These are phyloP conservation scores for Eilema griseolum DNA, from an alignment of 2,888 invertebrate species.

Conservation along the genomic window DNA sequence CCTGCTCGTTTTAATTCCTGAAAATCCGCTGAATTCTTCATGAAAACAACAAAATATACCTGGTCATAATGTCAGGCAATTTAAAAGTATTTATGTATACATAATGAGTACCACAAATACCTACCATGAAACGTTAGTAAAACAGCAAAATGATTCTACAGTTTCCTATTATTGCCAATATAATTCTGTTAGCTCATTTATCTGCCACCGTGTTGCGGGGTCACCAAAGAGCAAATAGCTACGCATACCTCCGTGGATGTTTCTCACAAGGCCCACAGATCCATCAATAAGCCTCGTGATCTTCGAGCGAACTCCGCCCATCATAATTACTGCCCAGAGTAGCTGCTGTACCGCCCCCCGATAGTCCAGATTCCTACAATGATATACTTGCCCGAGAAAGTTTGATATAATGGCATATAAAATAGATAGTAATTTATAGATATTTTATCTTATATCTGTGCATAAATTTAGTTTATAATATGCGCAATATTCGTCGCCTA, in stretches of 20 bases:
- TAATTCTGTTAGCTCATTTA: too few species aligned
- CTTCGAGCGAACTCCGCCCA: conserved; percentile 8
- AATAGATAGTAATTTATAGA: conserved; percentile 5
- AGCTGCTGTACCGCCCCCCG: conserved; percentile 12
- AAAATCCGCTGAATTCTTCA: too few species aligned
- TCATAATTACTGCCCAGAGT: conserved; percentile 18
- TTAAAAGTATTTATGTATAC: too few species aligned
- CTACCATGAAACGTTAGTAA: too few species aligned
- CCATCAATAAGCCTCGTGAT: not conserved
- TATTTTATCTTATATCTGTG: not conserved
- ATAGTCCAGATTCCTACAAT: conserved; percentile 16
- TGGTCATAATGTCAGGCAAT: too few species aligned
- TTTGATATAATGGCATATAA: not conserved
- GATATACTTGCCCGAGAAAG: conserved; percentile 8
- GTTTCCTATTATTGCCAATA: too few species aligned
- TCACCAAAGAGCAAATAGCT: not conserved
- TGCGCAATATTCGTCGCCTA: not conserved
- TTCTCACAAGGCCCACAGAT: conserved; percentile 3
- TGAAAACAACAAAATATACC: too few species aligned
- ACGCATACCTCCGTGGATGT: not conserved
- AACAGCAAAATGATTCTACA: too few species aligned
- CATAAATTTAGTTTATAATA: not conserved
- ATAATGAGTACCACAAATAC: too few species aligned
- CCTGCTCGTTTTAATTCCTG: too few species aligned
- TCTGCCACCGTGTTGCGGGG: not conserved